Conservation (phyloP, 2,888 invertebrate genomes). For the Scelioninae gen. 2 region DNA sequence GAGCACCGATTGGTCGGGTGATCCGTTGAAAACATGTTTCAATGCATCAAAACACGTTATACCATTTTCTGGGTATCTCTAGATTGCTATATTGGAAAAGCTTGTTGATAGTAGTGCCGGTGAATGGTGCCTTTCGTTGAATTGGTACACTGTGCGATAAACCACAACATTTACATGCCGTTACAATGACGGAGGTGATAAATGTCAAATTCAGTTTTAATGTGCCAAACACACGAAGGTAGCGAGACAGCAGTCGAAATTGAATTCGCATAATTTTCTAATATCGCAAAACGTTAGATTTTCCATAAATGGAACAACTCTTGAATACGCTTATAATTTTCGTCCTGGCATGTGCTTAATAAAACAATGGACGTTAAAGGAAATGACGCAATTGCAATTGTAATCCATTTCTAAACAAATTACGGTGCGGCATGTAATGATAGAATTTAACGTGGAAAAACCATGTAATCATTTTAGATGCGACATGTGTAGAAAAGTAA, state of each 20-base stretch:
- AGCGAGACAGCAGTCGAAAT: constrained; percentile 28
- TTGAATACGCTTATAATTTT: constrained; percentile 29
- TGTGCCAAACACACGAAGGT: constrained; percentile 41
- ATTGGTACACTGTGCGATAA: constrained; percentile 52
- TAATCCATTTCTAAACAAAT: no score
- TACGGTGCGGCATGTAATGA: no score
- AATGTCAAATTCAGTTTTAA: constrained; percentile 56
- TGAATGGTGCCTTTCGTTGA: constrained; percentile 58
- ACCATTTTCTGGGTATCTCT: constrained; percentile 42
- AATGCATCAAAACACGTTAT: constrained; percentile 39
- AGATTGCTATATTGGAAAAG: constrained; percentile 56
- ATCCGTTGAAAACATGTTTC: neutral
- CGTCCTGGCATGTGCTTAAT: neutral
- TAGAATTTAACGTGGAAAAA: no score
- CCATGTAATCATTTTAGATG: no score
- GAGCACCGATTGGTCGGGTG: neutral
- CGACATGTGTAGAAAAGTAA: no score
- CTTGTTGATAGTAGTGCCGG: constrained; percentile 46
- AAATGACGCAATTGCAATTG: no score
- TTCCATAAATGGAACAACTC: constrained; percentile 9
- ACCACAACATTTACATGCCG: constrained; percentile 57
- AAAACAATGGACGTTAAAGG: neutral
- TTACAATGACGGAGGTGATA: constrained; percentile 53
- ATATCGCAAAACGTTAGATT: constrained; percentile 23
- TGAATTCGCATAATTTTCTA: constrained; percentile 48